phyloP scores from a whole-genome alignment of 2,888 invertebrate species.

The Brachycybe producta region DNA sequence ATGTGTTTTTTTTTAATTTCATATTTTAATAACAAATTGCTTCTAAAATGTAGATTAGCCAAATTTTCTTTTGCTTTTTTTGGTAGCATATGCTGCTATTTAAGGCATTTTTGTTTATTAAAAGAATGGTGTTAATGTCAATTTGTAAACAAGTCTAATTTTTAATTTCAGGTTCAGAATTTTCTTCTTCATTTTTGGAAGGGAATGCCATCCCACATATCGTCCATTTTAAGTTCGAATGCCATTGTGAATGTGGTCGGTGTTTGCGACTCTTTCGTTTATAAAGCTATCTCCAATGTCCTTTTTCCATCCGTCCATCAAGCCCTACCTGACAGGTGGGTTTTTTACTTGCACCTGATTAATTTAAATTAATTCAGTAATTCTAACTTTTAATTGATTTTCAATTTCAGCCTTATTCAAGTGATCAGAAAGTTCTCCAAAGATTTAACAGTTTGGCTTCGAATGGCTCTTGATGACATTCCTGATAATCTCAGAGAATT shows the following conservation, averaged over 20 bases:
- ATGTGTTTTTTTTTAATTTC: not conserved
- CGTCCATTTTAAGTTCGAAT: constrained; percentile 31
- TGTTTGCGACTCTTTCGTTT: constrained; percentile 39
- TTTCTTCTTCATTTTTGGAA: constrained; percentile 38
- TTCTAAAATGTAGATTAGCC: no score
- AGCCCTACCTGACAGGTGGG: constrained; percentile 34
- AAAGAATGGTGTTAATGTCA: no score
- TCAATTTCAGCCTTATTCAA: constrained; percentile 31
- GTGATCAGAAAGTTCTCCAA: constrained; percentile 37
- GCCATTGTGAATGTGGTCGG: constrained; percentile 36
- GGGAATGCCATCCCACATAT: constrained; percentile 36
- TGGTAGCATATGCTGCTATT: no score
- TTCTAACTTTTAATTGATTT: not conserved
- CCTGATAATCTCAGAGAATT: constrained; percentile 34
- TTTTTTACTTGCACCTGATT: not conserved
- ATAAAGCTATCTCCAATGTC: constrained; percentile 36
- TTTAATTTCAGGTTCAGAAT: constrained; percentile 33
- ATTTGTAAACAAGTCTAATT: no score
- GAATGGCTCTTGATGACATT: constrained; percentile 33
- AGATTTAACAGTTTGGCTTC: constrained; percentile 36
- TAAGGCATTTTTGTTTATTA: no score
- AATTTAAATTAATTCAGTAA: not conserved
- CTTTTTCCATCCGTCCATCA: constrained; percentile 38
- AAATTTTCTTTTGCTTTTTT: no score
- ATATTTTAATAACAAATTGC: no score